Percentiles rank a stretch among this genome's conserved stretches.
Evolutionary conservation across 2,113 vertebrate species (phyloP).

Genomic region (Hemicordylus capensis): DNA sequence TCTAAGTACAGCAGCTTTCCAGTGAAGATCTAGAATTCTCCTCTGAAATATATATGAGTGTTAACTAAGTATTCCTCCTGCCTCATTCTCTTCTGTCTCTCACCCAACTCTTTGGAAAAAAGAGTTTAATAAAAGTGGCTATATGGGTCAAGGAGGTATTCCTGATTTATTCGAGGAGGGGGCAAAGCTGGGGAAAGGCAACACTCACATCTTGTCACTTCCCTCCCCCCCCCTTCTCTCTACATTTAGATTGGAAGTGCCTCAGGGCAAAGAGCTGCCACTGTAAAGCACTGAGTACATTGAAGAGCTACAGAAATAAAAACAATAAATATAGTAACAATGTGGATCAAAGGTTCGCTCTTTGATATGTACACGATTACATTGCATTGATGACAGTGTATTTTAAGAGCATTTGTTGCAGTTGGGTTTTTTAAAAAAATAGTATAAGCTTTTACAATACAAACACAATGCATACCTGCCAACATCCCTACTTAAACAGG

Average conservation of each 20-base stretch:
- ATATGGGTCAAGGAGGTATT: background rate
- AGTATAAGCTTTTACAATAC: no score
- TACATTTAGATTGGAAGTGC: background rate
- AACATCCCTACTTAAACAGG: no score
- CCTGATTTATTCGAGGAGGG: background rate
- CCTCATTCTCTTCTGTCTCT: background rate
- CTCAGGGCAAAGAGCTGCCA: background rate
- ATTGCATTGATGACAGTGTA: no score
- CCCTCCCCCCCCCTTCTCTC: background rate
- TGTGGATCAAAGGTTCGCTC: no score
- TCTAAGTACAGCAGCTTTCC: slow-evolving; percentile 6
- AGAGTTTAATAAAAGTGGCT: no score
- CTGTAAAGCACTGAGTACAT: background rate
- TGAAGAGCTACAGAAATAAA: no score
- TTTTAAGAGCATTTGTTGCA: no score
- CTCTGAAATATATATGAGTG: background rate
- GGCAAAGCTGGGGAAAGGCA: background rate
- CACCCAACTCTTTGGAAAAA: background rate
- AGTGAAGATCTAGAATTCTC: slow-evolving; percentile 20
- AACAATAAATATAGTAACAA: no score
- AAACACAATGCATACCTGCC: no score
- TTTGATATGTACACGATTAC: no score
- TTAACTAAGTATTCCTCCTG: background rate
- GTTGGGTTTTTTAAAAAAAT: no score
- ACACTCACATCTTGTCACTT: background rate